Evolutionary conservation across 2,888 invertebrate species (phyloP).

Genomic region (Vandiemenella viatica): DNA sequence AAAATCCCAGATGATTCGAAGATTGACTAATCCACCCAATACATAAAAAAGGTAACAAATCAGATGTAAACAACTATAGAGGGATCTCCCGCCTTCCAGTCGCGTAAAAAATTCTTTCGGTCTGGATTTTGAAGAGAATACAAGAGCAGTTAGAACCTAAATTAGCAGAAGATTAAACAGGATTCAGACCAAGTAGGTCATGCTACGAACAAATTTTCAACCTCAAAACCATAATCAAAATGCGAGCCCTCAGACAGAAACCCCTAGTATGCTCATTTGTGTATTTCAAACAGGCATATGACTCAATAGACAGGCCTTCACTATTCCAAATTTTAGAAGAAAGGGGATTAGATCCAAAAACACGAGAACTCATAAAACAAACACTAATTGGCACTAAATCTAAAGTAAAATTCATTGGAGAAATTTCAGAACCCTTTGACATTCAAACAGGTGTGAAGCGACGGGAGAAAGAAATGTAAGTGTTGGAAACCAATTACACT

Average conservation of each 20-base stretch:
- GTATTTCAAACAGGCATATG: conserved; percentile 1
- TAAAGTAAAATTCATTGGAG: conserved; percentile 1
- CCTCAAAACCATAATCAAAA: not conserved
- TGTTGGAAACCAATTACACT: conserved; percentile 1
- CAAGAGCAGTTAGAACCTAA: too few species aligned
- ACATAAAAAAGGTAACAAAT: too few species aligned
- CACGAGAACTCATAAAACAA: not conserved
- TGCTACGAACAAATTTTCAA: not conserved
- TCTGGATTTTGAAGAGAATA: too few species aligned
- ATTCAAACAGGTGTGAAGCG: not conserved
- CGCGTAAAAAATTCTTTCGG: too few species aligned
- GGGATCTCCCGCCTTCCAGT: too few species aligned
- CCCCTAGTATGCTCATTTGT: not conserved
- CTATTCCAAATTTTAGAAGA: conserved; percentile 1
- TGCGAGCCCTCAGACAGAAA: not conserved
- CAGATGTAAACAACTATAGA: too few species aligned
- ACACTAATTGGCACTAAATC: conserved; percentile 1
- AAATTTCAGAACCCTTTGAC: not conserved
- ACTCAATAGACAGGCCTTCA: not conserved
- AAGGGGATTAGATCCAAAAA: conserved; percentile 1
- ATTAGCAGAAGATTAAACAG: too few species aligned
- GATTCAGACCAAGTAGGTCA: not conserved
- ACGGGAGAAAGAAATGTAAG: not conserved
- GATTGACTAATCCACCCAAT: too few species aligned
- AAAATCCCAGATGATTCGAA: too few species aligned